These are phyloP conservation scores for Syritta pipiens DNA, from an alignment of 2,888 invertebrate genomes.

Conservation along the genomic window DNA sequence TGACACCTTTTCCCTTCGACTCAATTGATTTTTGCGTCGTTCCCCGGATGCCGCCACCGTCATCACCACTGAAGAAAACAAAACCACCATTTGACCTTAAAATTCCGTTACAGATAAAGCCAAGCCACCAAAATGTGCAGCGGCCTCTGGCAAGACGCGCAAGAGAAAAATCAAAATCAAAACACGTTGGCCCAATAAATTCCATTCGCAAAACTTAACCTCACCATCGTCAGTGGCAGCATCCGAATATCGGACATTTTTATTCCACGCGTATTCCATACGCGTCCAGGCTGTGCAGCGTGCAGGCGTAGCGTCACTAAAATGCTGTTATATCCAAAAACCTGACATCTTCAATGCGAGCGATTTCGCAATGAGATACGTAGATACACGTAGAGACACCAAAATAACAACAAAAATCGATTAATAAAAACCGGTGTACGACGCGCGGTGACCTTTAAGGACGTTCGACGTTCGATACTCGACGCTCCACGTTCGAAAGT, in stretches of 20 bases:
- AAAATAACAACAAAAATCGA: conserved; percentile 42
- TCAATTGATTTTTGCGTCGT: conserved; percentile 22
- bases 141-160: conserved; percentile 8
- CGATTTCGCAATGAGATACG: conserved; percentile 47
- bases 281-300: background rate
- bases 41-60: background rate
- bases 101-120: conserved; percentile 65
- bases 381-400: conserved; percentile 4
- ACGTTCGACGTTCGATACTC: conserved; percentile 71
- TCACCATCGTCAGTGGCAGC: no score
- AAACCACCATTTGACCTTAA: conserved; percentile 58
- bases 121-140: conserved; percentile 15
- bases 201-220: conserved; percentile 52
- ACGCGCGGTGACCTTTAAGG: conserved; percentile 72
- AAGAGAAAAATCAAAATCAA: conserved; percentile 9
- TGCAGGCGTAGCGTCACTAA: conserved; percentile 53
- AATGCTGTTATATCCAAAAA: conserved; percentile 57
- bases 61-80: conserved; percentile 31
- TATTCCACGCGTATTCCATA: background rate
- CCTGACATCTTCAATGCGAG: conserved; percentile 53
- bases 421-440: conserved; percentile 63
- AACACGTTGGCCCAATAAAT: conserved; percentile 51
- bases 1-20: conserved; percentile 56
- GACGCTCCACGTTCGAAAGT: conserved; percentile 71
- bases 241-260: background rate